phyloP scores from a whole-genome alignment of 2,888 invertebrate species.

The Pammene aurita region DNA sequence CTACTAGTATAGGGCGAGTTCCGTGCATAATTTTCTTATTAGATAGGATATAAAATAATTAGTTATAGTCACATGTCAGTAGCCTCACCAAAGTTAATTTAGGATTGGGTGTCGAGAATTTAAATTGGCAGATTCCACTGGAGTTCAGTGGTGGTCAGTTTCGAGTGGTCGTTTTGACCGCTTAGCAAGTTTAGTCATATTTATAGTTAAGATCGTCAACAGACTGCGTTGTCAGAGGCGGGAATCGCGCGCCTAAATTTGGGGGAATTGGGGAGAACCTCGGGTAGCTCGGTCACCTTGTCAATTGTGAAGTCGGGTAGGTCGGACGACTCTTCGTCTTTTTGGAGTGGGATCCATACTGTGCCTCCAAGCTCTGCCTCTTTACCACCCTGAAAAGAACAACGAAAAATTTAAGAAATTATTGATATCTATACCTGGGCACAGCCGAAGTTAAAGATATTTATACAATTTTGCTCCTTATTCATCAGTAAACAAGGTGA shows the following conservation, averaged over 20 bases:
- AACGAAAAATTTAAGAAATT: not conserved
- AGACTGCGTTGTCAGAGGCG: conserved; percentile 43
- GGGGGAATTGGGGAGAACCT: conserved; percentile 83
- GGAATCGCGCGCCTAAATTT: conserved; percentile 64
- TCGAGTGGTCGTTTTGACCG: conserved; percentile 12
- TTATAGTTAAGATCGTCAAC: conserved; percentile 48
- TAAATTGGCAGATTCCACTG: conserved; percentile 3
- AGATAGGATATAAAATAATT: conserved; percentile 9
- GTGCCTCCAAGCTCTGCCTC: conserved; percentile 90
- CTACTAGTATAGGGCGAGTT: conserved; percentile 30
- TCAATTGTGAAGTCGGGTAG: conserved; percentile 87
- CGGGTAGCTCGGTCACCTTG: conserved; percentile 85
- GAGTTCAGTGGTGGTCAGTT: conserved; percentile 15
- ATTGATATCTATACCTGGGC: not conserved
- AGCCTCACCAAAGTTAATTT: conserved; percentile 20
- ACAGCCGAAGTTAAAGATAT: no score
- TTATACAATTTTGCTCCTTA: no score
- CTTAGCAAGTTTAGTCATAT: conserved; percentile 30
- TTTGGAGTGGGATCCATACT: conserved; percentile 89
- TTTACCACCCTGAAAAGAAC: conserved; percentile 86
- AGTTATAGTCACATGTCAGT: conserved; percentile 23
- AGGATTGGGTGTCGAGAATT: conserved; percentile 16
- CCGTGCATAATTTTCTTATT: conserved; percentile 22
- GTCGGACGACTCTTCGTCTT: conserved; percentile 75
- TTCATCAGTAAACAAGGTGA: no score